These are phyloP conservation scores for Acanthosepion esculentum DNA, from an alignment of 2,888 invertebrate species.

Conservation along the genomic window DNA sequence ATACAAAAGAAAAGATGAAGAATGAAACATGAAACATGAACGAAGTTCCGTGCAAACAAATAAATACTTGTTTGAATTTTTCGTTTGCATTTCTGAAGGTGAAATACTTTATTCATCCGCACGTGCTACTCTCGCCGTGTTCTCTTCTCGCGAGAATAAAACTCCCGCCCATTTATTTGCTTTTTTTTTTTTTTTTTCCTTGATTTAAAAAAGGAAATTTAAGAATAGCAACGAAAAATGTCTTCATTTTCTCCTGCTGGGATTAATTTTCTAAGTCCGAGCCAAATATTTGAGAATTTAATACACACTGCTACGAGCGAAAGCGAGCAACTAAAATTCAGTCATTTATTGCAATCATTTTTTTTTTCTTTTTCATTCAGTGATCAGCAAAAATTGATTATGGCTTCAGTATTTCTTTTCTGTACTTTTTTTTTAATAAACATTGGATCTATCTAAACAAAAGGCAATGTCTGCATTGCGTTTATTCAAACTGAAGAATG, in stretches of 20 bases:
- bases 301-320: neutral
- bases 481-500: neutral
- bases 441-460: neutral
- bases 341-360: neutral
- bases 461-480: neutral
- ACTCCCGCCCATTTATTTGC: neutral
- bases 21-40: neutral
- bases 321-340: neutral
- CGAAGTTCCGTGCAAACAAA: neutral
- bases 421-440: neutral
- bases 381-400: neutral
- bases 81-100: neutral
- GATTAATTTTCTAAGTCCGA: neutral
- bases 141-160: neutral
- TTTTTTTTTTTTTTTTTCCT: neutral
- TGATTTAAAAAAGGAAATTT: neutral
- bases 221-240: neutral
- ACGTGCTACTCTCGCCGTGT: neutral
- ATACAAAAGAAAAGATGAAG: neutral
- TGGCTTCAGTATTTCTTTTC: neutral
- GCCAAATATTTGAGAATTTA: neutral
- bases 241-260: neutral
- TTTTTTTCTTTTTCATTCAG: neutral
- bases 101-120: neutral
- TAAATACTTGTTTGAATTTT: neutral